Percentiles rank a stretch among this genome's conserved stretches.
Conservation (phyloP, 2,888 invertebrate genomes). For the Mesorhabditis sp. region DNA sequence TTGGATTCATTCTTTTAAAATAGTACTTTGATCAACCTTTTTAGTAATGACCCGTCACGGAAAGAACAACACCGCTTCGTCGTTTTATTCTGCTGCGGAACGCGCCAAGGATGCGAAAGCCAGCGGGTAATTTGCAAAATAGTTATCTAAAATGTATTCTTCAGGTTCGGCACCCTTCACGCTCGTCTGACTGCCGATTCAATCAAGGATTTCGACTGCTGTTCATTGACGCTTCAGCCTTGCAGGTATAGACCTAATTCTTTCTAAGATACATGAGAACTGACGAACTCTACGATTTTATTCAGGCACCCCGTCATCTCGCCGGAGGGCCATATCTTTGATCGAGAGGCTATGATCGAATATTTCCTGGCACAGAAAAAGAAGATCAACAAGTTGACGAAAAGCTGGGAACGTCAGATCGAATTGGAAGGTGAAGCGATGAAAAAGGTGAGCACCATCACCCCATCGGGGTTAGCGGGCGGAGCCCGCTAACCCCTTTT, state of each 20-base stretch:
- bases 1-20: no score
- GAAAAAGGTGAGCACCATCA: constrained; percentile 17
- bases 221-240: constrained; percentile 91
- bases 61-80: constrained; percentile 93
- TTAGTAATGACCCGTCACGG: constrained; percentile 74
- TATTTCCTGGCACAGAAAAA: constrained; percentile 90
- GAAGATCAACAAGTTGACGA: constrained; percentile 80
- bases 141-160: constrained; percentile 57
- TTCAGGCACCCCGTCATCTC: constrained; percentile 53
- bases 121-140: neutral
- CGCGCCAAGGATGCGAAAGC: constrained; percentile 85
- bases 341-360: constrained; percentile 91
- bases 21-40: neutral
- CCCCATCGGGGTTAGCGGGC: no score
- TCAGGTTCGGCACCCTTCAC: constrained; percentile 76
- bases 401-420: constrained; percentile 73
- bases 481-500: no score
- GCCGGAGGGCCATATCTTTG: constrained; percentile 83
- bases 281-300: constrained; percentile 9
- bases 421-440: constrained; percentile 34
- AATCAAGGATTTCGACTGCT: constrained; percentile 92
- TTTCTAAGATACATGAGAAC: constrained; percentile 68
- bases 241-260: constrained; percentile 78
- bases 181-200: constrained; percentile 85
- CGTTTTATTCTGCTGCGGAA: constrained; percentile 96